Evolutionary conservation across 2,888 invertebrate species (phyloP).

Genomic region (Timema cristinae): DNA sequence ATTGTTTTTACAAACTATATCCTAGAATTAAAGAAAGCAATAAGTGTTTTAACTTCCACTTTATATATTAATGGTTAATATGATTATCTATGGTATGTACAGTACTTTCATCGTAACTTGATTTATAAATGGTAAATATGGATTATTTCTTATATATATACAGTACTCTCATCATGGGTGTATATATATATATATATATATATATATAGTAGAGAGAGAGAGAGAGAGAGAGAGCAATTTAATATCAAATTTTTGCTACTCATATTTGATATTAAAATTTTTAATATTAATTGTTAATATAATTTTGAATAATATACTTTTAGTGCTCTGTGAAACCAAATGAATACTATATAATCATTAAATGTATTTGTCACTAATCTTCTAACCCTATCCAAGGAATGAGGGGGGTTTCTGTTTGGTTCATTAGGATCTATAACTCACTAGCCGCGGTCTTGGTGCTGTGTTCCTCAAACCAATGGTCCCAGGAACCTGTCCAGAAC

Average conservation of each 20-base stretch:
- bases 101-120: slow-evolving; percentile 45
- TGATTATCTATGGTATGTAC: not conserved
- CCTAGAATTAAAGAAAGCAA: too few species aligned
- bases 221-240: too few species aligned
- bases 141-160: not conserved
- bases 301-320: too few species aligned
- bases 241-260: too few species aligned
- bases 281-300: too few species aligned
- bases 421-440: not conserved
- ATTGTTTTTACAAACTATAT: too few species aligned
- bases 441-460: not conserved
- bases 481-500: slow-evolving; percentile 59
- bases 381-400: not conserved
- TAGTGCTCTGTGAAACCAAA: not conserved
- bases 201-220: too few species aligned
- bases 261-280: too few species aligned
- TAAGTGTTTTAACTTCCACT: too few species aligned
- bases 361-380: not conserved
- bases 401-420: too few species aligned
- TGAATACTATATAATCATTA: not conserved
- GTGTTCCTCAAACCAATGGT: slow-evolving; percentile 50
- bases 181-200: too few species aligned
- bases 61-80: not conserved
- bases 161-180: too few species aligned
- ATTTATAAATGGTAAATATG: slow-evolving; percentile 40